Conservation (phyloP, 2,888 invertebrate genomes). For the Parnassius apollo region DNA sequence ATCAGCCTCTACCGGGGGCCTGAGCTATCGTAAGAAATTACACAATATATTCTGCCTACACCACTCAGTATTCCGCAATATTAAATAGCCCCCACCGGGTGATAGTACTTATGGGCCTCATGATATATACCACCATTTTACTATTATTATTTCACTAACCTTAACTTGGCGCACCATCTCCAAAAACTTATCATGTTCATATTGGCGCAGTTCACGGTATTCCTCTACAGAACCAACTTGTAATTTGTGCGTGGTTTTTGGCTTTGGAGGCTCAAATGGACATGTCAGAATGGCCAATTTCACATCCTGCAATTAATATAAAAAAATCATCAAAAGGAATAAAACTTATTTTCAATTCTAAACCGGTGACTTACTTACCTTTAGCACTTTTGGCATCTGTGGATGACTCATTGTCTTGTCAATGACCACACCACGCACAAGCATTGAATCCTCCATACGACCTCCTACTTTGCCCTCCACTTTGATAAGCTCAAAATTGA, state of each 20-base stretch:
- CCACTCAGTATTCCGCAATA: too few relatives aligned
- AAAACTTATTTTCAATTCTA: neutral
- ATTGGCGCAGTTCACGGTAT: slow-evolving; percentile 94
- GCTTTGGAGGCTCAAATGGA: slow-evolving; percentile 99
- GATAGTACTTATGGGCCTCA: too few relatives aligned
- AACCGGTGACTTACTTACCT: slow-evolving; percentile 44
- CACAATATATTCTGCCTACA: too few relatives aligned
- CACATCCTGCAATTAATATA: slow-evolving; percentile 83
- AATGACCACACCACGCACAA: slow-evolving; percentile 97
- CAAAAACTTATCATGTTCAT: slow-evolving; percentile 97
- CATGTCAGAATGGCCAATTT: slow-evolving; percentile 99
- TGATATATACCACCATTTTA: too few relatives aligned
- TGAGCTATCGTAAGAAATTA: too few relatives aligned
- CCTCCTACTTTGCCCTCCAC: slow-evolving; percentile 99
- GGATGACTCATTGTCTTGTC: slow-evolving; percentile 99
- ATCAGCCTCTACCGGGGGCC: too few relatives aligned
- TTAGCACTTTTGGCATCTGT: slow-evolving; percentile 97
- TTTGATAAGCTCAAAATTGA: slow-evolving; percentile 99
- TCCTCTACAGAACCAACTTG: slow-evolving; percentile 98
- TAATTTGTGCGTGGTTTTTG: slow-evolving; percentile 99
- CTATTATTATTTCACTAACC: slow-evolving; percentile 6
- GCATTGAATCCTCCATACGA: slow-evolving; percentile 96
- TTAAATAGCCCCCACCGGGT: too few relatives aligned
- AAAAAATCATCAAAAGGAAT: neutral
- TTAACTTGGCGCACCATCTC: slow-evolving; percentile 88